A percentile compares a stretch with the other conserved stretches of the same genome.
phyloP scores from a whole-genome alignment of 2,113 vertebrate genomes.

The Proterorhinus semilunaris region DNA sequence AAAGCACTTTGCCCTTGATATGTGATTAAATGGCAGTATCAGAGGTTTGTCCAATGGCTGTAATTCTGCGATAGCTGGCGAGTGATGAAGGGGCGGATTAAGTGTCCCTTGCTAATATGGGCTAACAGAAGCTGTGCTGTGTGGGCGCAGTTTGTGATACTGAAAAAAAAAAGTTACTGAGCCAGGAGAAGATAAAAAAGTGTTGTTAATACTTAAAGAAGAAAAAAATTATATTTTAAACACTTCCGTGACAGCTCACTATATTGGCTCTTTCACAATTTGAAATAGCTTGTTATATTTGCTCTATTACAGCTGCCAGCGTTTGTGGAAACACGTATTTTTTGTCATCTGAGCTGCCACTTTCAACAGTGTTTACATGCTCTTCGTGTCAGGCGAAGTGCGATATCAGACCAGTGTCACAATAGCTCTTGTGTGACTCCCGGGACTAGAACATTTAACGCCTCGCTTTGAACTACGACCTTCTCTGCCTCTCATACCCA shows the following conservation, averaged over 20 bases:
- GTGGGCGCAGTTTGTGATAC: slow-evolving; percentile 38
- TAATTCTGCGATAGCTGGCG: slow-evolving; percentile 55
- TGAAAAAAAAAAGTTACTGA: slow-evolving; percentile 28
- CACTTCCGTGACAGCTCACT: slow-evolving; percentile 27
- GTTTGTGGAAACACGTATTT: slow-evolving; percentile 43
- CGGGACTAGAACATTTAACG: slow-evolving; percentile 49
- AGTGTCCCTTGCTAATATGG: slow-evolving; percentile 62
- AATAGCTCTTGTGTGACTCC: slow-evolving; percentile 30
- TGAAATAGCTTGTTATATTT: slow-evolving; percentile 43
- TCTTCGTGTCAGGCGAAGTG: slow-evolving; percentile 36
- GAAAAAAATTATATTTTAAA: slow-evolving; percentile 9
- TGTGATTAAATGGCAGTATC: slow-evolving; percentile 52
- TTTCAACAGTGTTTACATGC: slow-evolving; percentile 23
- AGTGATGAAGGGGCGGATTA: slow-evolving; percentile 69
- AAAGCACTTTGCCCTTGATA: slow-evolving; percentile 54
- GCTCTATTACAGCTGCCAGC: slow-evolving; percentile 38
- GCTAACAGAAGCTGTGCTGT: slow-evolving; percentile 57
- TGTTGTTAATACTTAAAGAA: slow-evolving; percentile 1
- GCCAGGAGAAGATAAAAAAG: slow-evolving; percentile 24
- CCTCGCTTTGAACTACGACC: slow-evolving; percentile 60
- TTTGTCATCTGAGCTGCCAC: slow-evolving; percentile 37
- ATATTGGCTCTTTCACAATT: slow-evolving; percentile 23
- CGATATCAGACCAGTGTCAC: slow-evolving; percentile 45
- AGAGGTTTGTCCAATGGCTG: slow-evolving; percentile 29
- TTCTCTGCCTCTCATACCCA: slow-evolving; percentile 46